phyloP scores from a whole-genome alignment of 2,113 vertebrate genomes.

The Ceuthmochares aereus region DNA sequence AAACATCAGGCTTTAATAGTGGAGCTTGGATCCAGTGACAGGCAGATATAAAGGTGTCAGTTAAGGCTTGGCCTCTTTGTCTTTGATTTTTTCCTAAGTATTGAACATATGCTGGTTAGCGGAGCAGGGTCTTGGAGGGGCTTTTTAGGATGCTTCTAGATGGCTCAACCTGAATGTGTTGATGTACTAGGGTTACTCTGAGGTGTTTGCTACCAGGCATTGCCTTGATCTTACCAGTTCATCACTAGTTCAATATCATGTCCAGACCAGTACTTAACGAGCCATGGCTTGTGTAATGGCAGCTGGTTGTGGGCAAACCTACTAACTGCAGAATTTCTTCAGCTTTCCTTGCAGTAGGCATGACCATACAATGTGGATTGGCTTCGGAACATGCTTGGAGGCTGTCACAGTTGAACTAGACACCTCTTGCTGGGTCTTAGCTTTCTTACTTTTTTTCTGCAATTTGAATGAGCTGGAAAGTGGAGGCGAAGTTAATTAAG shows the following conservation, averaged over 20 bases:
- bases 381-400: neutral
- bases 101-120: neutral
- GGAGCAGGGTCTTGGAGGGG: neutral
- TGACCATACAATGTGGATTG: rapidly evolving
- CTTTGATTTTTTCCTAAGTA: neutral
- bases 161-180: neutral
- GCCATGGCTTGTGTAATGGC: neutral
- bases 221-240: neutral
- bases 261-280: neutral
- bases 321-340: neutral
- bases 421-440: neutral
- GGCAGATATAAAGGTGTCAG: neutral
- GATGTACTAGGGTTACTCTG: neutral
- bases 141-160: neutral
- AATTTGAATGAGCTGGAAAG: neutral
- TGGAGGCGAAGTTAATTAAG: neutral
- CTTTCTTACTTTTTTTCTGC: neutral
- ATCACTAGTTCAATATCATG: neutral
- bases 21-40: neutral
- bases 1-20: neutral
- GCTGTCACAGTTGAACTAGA: neutral
- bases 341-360: neutral
- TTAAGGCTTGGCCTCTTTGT: neutral
- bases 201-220: neutral
- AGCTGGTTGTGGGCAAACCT: neutral